Conservation (phyloP, 2,797 vertebrate genomes). For the Hipposideros larvatus region DNA sequence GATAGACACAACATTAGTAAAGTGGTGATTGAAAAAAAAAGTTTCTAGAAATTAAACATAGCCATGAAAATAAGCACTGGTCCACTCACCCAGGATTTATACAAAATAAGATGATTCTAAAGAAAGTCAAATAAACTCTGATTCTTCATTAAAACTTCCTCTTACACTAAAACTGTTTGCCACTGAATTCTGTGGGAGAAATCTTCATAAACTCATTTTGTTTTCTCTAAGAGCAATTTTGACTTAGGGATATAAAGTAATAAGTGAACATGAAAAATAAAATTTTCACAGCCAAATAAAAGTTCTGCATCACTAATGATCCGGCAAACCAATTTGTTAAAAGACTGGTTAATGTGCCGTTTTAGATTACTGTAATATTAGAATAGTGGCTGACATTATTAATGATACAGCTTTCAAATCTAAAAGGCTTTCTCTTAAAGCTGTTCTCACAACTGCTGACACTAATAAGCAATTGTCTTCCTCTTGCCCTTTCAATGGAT, state of each 20-base stretch:
- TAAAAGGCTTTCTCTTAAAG: background rate
- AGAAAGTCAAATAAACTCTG: background rate
- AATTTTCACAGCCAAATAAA: constrained; percentile 45
- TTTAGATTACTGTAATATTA: background rate
- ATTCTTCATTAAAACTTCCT: constrained; percentile 49
- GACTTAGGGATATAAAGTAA: background rate
- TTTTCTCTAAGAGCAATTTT: constrained; percentile 16
- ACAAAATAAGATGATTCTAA: constrained; percentile 27
- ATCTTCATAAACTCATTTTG: constrained; percentile 19
- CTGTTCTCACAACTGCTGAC: background rate
- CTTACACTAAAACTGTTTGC: constrained; percentile 37
- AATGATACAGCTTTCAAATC: background rate
- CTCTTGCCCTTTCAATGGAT: constrained; percentile 8
- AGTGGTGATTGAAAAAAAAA: constrained; percentile 61
- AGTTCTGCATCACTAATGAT: constrained; percentile 33
- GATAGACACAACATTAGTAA: constrained; percentile 83
- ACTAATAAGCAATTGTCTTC: background rate
- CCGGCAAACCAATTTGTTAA: constrained; percentile 21
- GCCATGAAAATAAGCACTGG: constrained; percentile 57
- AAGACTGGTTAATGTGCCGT: constrained; percentile 34
- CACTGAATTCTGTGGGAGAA: constrained; percentile 12
- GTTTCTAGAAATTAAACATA: constrained; percentile 78
- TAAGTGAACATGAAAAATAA: background rate
- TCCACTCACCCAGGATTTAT: background rate
- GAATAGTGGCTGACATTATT: background rate